These are phyloP conservation scores for Globia sparganii DNA, from an alignment of 2,888 invertebrate genomes.

Conservation along the genomic window DNA sequence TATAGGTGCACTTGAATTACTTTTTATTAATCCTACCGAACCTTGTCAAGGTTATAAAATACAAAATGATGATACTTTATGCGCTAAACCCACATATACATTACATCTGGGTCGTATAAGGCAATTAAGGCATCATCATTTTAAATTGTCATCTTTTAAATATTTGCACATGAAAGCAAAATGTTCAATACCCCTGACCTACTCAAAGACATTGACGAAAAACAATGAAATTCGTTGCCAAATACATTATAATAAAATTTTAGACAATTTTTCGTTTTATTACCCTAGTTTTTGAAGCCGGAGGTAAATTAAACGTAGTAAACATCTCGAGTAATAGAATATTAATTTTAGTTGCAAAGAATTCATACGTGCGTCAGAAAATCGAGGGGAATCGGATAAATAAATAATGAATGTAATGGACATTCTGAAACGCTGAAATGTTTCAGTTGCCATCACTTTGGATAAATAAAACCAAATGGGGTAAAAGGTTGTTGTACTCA, in stretches of 20 bases:
- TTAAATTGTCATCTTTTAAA: neutral
- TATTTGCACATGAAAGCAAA: neutral
- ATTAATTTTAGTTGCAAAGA: slow-evolving; percentile 16
- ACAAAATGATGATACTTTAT: no score
- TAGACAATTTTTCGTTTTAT: slow-evolving; percentile 15
- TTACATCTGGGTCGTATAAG: no score
- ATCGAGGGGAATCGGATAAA: slow-evolving; percentile 20
- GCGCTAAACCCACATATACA: no score
- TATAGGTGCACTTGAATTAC: neutral
- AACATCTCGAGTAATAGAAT: neutral
- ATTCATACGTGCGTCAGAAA: neutral
- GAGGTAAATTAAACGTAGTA: slow-evolving; percentile 16
- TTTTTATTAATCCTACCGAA: no score
- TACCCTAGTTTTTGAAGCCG: neutral
- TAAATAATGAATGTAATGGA: slow-evolving; percentile 29
- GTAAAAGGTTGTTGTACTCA: slow-evolving; percentile 15
- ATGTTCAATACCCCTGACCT: slow-evolving; percentile 5
- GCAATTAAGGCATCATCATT: neutral
- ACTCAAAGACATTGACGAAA: slow-evolving; percentile 16
- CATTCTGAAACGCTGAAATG: slow-evolving; percentile 3
- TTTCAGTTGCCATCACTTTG: slow-evolving; percentile 8
- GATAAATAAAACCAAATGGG: slow-evolving; percentile 19
- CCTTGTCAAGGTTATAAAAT: neutral
- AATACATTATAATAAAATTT: slow-evolving; percentile 30
- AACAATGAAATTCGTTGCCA: slow-evolving; percentile 36